A percentile compares a stretch with the other conserved stretches of the same genome.
phyloP scores from a whole-genome alignment of 1,140 invertebrate species.

The Penaeus vannamei region DNA sequence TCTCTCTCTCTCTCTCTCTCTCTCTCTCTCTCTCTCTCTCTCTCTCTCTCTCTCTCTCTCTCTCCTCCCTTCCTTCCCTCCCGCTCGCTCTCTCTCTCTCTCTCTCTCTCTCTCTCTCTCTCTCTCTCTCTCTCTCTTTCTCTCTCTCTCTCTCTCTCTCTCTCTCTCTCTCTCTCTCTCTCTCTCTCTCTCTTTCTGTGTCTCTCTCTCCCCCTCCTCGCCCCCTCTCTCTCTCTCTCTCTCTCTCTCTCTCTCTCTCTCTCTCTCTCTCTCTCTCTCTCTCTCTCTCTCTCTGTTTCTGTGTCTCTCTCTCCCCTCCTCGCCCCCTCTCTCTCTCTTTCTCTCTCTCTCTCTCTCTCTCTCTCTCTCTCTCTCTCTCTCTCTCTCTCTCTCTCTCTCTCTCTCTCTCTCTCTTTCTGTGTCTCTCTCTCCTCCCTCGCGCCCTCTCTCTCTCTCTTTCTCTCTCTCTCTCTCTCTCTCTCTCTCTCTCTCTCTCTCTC shows the following conservation, averaged over 20 bases:
- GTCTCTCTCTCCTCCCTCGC: not conserved
- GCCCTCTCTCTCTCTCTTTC: not conserved
- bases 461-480: not conserved
- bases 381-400: not conserved
- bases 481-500: not conserved
- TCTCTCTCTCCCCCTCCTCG: not conserved
- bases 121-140: not conserved
- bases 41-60: too few species aligned
- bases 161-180: not conserved
- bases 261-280: not conserved
- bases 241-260: not conserved
- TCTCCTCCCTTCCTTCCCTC: too few species aligned
- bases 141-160: not conserved
- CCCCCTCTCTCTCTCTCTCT: not conserved
- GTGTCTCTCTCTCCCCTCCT: not conserved
- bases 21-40: not conserved
- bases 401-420: not conserved
- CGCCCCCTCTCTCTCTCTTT: too few species aligned
- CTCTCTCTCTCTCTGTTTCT: not conserved
- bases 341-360: too few species aligned
- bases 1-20: not conserved
- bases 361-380: not conserved
- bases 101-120: not conserved
- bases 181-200: not conserved
- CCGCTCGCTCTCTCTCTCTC: too few species aligned